phyloP scores from a whole-genome alignment of 1,140 invertebrate species.

The Thaumatotibia leucotreta region DNA sequence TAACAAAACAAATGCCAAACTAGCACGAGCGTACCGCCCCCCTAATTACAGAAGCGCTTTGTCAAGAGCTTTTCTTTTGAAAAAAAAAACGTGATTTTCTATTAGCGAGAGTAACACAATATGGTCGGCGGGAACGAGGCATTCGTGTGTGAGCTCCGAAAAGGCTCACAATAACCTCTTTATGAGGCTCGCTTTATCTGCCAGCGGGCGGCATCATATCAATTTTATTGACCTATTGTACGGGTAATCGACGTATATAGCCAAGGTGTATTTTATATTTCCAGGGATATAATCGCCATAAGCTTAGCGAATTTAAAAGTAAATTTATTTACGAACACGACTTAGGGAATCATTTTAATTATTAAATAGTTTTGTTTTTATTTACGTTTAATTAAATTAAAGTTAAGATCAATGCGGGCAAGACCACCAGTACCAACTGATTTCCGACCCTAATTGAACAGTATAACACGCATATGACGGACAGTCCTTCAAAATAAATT shows the following conservation, averaged over 20 bases:
- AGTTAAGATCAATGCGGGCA: no score
- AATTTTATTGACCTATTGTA: conserved; percentile 55
- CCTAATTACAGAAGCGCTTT: not conserved
- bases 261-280: not conserved
- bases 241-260: conserved; percentile 29
- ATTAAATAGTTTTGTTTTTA: no score
- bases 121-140: not conserved
- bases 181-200: conserved; percentile 49
- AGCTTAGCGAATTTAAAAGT: not conserved
- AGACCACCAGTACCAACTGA: no score
- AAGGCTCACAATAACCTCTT: conserved; percentile 31
- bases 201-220: conserved; percentile 51
- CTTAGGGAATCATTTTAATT: no score
- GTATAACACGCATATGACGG: no score
- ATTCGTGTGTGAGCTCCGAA: not conserved
- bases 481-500: no score
- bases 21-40: not conserved
- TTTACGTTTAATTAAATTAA: no score
- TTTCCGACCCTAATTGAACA: no score
- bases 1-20: not conserved
- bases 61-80: not conserved
- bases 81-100: not conserved
- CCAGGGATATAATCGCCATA: not conserved
- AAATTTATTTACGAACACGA: no score
- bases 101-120: not conserved